Conservation (phyloP, 2,797 vertebrate species). For the Schizopygopsis malacanthus region DNA sequence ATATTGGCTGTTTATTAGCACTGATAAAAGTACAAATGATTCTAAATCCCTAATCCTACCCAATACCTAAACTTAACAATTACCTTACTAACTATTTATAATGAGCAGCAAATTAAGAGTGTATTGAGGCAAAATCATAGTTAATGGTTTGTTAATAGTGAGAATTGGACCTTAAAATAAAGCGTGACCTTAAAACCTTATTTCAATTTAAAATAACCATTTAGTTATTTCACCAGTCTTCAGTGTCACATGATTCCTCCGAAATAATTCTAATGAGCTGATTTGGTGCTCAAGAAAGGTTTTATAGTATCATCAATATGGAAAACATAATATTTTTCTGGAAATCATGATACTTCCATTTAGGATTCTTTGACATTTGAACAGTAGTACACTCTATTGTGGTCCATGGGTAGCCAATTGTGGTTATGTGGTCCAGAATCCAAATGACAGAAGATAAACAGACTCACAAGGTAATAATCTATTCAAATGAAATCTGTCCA, state of each 20-base stretch:
- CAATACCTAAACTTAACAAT: not conserved
- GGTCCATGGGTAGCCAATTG: not conserved
- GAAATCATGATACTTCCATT: not conserved
- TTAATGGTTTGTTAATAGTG: not conserved
- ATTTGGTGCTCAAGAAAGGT: not conserved
- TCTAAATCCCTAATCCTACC: not conserved
- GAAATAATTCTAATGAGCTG: not conserved
- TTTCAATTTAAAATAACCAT: not conserved
- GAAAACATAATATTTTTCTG: not conserved
- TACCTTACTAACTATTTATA: not conserved
- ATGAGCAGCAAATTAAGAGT: not conserved
- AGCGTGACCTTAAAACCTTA: not conserved
- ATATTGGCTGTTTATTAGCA: not conserved
- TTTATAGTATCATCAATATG: not conserved
- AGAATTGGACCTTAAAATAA: not conserved
- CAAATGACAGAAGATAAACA: not conserved
- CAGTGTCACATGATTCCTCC: not conserved
- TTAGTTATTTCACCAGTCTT: not conserved
- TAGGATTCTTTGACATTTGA: not conserved
- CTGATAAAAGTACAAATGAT: not conserved
- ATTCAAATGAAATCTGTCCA: not conserved
- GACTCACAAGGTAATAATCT: not conserved
- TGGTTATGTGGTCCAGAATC: constrained; percentile 7
- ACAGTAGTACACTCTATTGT: not conserved
- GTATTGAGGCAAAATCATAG: not conserved